Conservation (phyloP, 1,140 invertebrate genomes). For the Aphaenogaster ashmeadi region DNA sequence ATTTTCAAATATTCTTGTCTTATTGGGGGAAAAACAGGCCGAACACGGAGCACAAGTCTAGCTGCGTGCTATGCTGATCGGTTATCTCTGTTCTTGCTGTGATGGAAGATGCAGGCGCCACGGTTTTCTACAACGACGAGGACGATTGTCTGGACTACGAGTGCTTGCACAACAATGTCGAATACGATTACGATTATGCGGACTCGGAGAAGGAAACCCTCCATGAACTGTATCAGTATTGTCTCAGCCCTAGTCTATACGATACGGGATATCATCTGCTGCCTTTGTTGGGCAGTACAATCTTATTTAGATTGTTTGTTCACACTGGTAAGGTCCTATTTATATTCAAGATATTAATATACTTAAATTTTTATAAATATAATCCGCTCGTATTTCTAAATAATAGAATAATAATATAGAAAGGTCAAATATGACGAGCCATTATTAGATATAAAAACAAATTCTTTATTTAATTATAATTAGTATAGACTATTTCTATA, state of each 20-base stretch:
- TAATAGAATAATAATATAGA: no score
- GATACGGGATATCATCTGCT: slow-evolving; percentile 80
- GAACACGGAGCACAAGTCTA: neutral
- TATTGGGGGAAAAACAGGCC: neutral
- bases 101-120: slow-evolving; percentile 76
- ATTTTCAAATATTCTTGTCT: neutral
- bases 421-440: no score
- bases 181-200: slow-evolving; percentile 82
- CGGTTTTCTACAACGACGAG: slow-evolving; percentile 80
- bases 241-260: slow-evolving; percentile 80
- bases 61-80: slow-evolving; percentile 33
- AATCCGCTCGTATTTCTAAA: no score
- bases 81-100: neutral
- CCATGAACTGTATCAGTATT: slow-evolving; percentile 80
- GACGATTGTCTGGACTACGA: slow-evolving; percentile 76
- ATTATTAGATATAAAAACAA: no score
- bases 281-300: slow-evolving; percentile 77
- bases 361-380: no score
- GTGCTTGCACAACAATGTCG: slow-evolving; percentile 73
- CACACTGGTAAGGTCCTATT: slow-evolving; percentile 76
- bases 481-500: no score
- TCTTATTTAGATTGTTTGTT: slow-evolving; percentile 80
- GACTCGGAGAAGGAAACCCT: slow-evolving; percentile 77
- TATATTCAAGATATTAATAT: neutral
- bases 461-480: no score